phyloP scores from a whole-genome alignment of 1,140 invertebrate genomes.

The Macrobrachium nipponense region DNA sequence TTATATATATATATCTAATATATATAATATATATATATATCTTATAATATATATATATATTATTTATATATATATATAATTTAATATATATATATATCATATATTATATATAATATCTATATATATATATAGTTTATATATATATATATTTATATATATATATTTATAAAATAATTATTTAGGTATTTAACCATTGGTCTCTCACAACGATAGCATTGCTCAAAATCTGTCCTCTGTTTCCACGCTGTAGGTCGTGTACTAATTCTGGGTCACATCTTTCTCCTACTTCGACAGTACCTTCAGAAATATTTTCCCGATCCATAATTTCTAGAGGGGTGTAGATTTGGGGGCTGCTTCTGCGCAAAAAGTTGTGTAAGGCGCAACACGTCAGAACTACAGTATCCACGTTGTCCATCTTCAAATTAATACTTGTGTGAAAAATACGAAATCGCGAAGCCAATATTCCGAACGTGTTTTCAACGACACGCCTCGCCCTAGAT shows the following conservation, averaged over 20 bases:
- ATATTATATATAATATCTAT: too few relatives aligned
- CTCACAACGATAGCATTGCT: conserved; percentile 28
- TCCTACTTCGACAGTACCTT: conserved; percentile 19
- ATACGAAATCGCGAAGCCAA: conserved; percentile 20
- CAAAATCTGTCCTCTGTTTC: conserved; percentile 22
- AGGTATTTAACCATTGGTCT: conserved; percentile 20
- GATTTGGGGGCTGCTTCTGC: neutral
- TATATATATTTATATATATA: too few relatives aligned
- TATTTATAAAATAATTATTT: conserved; percentile 5
- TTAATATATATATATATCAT: too few relatives aligned
- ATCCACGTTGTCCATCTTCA: conserved; percentile 21
- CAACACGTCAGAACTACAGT: neutral
- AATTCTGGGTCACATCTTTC: conserved; percentile 22
- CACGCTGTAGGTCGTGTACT: conserved; percentile 28
- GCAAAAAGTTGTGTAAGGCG: conserved; percentile 26
- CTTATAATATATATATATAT: too few relatives aligned
- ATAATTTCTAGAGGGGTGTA: conserved; percentile 21
- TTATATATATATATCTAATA: too few relatives aligned
- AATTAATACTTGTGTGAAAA: conserved; percentile 12
- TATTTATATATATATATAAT: too few relatives aligned
- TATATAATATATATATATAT: too few relatives aligned
- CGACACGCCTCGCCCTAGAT: neutral
- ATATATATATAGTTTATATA: too few relatives aligned
- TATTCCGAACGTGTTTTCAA: conserved; percentile 20
- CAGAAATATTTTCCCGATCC: conserved; percentile 9